Evolutionary conservation across 2,797 vertebrate genomes (phyloP).

Genomic region (Hydrocynus forskahlii): DNA sequence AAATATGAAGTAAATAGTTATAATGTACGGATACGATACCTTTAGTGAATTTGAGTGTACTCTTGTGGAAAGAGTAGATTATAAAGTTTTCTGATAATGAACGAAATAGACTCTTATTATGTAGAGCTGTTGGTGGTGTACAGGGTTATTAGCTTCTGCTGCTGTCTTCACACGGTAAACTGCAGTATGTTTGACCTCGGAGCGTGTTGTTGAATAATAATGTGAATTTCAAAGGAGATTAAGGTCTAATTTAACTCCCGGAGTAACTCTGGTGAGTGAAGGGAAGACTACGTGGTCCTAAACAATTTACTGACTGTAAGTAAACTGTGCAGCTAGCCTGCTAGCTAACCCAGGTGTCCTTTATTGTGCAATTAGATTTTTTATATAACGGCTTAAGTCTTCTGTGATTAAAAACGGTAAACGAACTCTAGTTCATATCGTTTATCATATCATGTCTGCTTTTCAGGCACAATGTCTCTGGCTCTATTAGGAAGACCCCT

Average conservation of each 20-base stretch:
- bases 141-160: background rate
- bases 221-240: background rate
- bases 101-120: constrained; percentile 39
- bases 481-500: constrained; percentile 40
- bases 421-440: background rate
- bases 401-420: background rate
- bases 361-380: no score
- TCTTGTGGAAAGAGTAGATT: no score
- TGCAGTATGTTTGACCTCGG: background rate
- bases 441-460: background rate
- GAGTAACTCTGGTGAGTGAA: background rate
- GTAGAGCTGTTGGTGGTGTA: background rate
- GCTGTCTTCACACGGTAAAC: background rate
- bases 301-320: background rate
- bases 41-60: background rate
- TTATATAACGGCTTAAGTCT: background rate
- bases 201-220: background rate
- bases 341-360: background rate
- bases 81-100: no score
- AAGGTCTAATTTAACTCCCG: background rate
- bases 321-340: background rate
- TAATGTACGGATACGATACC: background rate
- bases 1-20: background rate
- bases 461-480: constrained; percentile 50
- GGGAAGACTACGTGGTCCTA: background rate